Percentiles rank a stretch among this genome's conserved stretches.
Evolutionary conservation across 1,140 invertebrate species (phyloP).

Genomic region (Conus ventricosus): DNA sequence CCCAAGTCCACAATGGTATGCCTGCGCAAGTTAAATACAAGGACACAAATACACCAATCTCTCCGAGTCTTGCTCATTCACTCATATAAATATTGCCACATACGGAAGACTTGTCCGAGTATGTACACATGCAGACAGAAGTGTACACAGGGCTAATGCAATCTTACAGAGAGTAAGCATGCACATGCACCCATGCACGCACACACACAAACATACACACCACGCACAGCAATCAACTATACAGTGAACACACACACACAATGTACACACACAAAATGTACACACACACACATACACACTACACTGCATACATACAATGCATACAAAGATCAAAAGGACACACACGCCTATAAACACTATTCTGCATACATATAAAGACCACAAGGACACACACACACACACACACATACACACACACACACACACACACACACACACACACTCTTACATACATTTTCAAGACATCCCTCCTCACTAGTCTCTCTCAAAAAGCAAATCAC

Average conservation of each 20-base stretch:
- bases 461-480: not conserved
- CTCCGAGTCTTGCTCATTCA: too few species aligned
- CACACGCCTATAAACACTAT: not conserved
- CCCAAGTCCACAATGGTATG: too few species aligned
- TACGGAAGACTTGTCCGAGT: too few species aligned
- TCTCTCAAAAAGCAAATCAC: not conserved
- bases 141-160: too few species aligned
- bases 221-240: not conserved
- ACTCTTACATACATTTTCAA: not conserved
- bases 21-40: too few species aligned
- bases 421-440: conserved; percentile 12
- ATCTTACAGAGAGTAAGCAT: too few species aligned
- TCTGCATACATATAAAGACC: too few species aligned
- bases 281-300: not conserved
- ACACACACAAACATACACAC: too few species aligned
- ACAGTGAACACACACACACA: not conserved
- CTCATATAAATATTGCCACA: too few species aligned
- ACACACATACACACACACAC: conserved; percentile 8
- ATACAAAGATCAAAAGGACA: not conserved
- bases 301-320: not conserved
- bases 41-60: too few species aligned
- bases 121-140: too few species aligned
- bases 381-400: not conserved
- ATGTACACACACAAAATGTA: not conserved
- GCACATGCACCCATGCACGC: too few species aligned